A percentile compares a stretch with the other conserved stretches of the same genome.
Conservation (phyloP, 2,113 vertebrate genomes). For the Mellivora capensis region DNA sequence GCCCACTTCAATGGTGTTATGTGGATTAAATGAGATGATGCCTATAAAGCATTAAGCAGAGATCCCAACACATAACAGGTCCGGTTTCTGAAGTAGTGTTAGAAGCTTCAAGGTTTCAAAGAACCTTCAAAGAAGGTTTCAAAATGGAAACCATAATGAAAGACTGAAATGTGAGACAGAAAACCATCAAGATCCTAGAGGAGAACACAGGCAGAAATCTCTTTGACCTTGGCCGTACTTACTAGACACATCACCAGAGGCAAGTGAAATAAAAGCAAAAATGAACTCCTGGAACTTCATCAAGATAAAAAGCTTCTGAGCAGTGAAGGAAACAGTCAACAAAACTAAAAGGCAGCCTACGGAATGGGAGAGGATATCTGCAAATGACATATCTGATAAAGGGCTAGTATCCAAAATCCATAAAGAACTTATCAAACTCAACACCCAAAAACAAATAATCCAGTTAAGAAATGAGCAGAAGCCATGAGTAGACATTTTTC, state of each 20-base stretch:
- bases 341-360: neutral
- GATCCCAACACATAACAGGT: fast-evolving
- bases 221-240: neutral
- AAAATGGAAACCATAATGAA: neutral
- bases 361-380: neutral
- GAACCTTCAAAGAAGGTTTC: no score
- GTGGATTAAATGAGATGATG: neutral
- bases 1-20: neutral
- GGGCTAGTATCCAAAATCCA: neutral
- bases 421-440: neutral
- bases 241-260: neutral
- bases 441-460: neutral
- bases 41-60: neutral
- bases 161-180: neutral
- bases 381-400: neutral
- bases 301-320: neutral
- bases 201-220: neutral
- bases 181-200: neutral
- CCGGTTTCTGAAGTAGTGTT: neutral
- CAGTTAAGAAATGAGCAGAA: neutral
- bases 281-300: neutral
- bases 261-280: neutral
- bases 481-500: neutral
- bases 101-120: no score
- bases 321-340: neutral